Conservation (phyloP, 23 tunicate species). For the Trididemnum miniatum region DNA sequence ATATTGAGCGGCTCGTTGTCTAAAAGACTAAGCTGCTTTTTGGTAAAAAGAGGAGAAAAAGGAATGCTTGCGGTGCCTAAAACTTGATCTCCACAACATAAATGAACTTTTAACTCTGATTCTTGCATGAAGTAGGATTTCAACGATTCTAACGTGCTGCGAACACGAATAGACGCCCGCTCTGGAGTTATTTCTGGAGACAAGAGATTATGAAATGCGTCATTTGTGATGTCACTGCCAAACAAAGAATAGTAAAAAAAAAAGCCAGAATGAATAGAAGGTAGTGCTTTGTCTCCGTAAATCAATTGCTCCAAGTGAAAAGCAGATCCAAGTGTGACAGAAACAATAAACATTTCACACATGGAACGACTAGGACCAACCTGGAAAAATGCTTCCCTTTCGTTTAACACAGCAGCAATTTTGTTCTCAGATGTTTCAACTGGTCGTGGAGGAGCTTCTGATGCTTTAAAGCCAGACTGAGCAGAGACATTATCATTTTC, state of each 20-base stretch:
- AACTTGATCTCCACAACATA: constrained; percentile 88
- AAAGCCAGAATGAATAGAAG: constrained; percentile 53
- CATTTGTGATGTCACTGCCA: constrained; percentile 95
- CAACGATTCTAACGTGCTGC: constrained; percentile 50
- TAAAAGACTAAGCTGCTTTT: constrained; percentile 32
- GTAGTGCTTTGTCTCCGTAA: constrained; percentile 55
- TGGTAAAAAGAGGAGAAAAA: constrained; percentile 44
- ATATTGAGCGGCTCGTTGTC: constrained; percentile 40
- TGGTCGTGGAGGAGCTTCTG: constrained; percentile 83
- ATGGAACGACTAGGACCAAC: constrained; percentile 44
- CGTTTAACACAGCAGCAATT: constrained; percentile 66
- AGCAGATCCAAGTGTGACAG: constrained; percentile 88
- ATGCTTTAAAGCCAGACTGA: constrained; percentile 69
- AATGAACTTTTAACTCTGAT: constrained; percentile 62
- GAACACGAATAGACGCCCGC: constrained; percentile 84
- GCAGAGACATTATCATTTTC: constrained; percentile 74
- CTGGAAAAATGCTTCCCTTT: constrained; percentile 85
- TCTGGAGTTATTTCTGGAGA: constrained; percentile 88
- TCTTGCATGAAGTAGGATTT: constrained; percentile 50
- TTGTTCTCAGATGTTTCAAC: constrained; percentile 6
- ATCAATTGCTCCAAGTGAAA: constrained; percentile 83
- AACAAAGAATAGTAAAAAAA: constrained; percentile 88
- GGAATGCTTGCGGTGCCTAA: constrained; percentile 71
- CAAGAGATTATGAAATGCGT: constrained; percentile 72
- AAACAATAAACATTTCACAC: constrained; percentile 78